Conservation (phyloP, 2,113 vertebrate genomes). For the Bothrops jararaca region DNA sequence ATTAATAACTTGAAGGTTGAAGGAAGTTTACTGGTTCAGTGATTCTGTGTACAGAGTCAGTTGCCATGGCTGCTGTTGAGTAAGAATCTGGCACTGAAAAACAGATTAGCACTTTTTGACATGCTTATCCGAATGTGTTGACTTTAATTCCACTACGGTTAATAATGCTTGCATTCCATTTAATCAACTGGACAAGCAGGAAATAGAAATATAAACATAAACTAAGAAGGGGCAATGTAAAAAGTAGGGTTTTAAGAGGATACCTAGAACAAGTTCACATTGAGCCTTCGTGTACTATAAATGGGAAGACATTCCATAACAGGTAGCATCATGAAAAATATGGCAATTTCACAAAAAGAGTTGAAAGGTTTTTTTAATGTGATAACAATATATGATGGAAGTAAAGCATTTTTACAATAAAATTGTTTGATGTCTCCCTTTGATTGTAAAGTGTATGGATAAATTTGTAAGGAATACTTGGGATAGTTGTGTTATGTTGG, state of each 20-base stretch:
- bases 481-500: not conserved
- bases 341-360: not conserved
- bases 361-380: not conserved
- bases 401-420: not conserved
- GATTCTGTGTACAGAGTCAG: not conserved
- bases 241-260: not conserved
- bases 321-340: not conserved
- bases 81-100: not conserved
- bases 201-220: not conserved
- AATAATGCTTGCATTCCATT: not conserved
- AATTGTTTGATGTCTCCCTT: not conserved
- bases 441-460: not conserved
- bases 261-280: not conserved
- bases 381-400: not conserved
- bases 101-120: not conserved
- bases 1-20: not conserved
- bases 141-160: not conserved
- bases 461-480: not conserved
- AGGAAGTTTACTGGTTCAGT: not conserved
- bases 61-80: not conserved
- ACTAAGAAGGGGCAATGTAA: not conserved
- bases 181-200: not conserved
- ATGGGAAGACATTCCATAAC: not conserved
- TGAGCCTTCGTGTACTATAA: not conserved
- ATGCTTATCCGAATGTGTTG: not conserved